Evolutionary conservation across 2,113 vertebrate genomes (phyloP).

Genomic region (Notarius quadriscutis): DNA sequence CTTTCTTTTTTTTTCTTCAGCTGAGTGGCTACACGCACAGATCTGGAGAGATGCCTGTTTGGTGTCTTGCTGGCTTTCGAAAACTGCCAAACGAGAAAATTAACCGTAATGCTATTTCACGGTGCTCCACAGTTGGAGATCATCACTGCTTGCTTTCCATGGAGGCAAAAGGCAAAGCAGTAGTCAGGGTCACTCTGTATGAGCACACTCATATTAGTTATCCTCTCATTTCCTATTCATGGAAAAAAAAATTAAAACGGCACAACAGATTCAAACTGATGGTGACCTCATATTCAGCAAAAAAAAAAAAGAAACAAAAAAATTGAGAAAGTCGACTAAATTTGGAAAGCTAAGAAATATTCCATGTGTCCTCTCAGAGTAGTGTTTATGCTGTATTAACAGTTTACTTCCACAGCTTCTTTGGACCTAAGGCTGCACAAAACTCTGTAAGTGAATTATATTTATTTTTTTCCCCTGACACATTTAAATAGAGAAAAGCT

Average conservation of each 20-base stretch:
- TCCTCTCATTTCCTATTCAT: constrained; percentile 46
- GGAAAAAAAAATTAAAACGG: constrained; percentile 31
- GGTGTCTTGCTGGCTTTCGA: constrained; percentile 52
- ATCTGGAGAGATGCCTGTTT: constrained; percentile 50
- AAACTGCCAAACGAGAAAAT: constrained; percentile 53
- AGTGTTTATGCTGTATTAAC: constrained; percentile 35
- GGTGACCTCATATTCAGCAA: constrained; percentile 24
- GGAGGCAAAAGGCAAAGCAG: constrained; percentile 39
- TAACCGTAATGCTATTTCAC: constrained; percentile 53
- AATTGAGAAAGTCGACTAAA: constrained; percentile 21
- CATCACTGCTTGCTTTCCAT: constrained; percentile 40
- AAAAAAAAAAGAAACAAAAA: neutral
- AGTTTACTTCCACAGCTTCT: constrained; percentile 20
- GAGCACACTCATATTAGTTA: constrained; percentile 49
- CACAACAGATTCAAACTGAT: constrained; percentile 32
- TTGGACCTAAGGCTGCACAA: neutral
- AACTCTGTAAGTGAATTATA: constrained; percentile 7
- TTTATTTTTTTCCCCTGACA: constrained; percentile 18
- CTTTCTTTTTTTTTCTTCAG: constrained; percentile 25
- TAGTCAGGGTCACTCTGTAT: constrained; percentile 47
- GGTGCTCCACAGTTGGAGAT: constrained; percentile 51
- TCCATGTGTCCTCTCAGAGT: neutral
- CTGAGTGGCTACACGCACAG: constrained; percentile 14
- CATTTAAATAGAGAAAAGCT: constrained; percentile 31
- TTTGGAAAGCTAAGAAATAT: neutral